A percentile compares a stretch with the other conserved stretches of the same genome.
phyloP scores from a whole-genome alignment of 2,113 vertebrate genomes.

The Entomyzon cyanotis region DNA sequence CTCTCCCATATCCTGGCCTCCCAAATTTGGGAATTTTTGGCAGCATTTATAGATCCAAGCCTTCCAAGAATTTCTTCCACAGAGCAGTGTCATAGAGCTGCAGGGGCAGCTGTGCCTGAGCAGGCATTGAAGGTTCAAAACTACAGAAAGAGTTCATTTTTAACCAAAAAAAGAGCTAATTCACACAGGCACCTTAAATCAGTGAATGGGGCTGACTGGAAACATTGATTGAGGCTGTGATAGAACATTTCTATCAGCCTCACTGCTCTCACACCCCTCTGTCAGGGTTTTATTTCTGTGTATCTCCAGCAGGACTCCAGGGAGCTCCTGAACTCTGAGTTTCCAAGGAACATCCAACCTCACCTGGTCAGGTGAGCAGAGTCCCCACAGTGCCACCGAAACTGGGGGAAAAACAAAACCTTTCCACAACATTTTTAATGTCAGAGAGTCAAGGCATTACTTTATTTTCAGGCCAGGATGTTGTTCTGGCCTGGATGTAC shows the following conservation, averaged over 20 bases:
- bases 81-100: accelerated
- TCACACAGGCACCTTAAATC: not conserved
- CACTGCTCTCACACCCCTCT: not conserved
- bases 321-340: not conserved
- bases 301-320: not conserved
- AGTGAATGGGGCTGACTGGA: too few relatives aligned
- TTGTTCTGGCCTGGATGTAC: too few relatives aligned
- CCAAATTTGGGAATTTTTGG: not conserved
- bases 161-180: not conserved
- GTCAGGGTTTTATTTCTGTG: not conserved
- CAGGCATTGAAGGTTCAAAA: not conserved
- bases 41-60: not conserved
- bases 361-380: not conserved
- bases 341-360: too few relatives aligned
- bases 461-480: too few relatives aligned
- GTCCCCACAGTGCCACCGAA: not conserved
- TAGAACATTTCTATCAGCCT: too few relatives aligned
- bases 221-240: accelerated
- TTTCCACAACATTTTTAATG: too few relatives aligned
- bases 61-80: too few relatives aligned
- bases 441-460: too few relatives aligned
- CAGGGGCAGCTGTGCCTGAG: not conserved
- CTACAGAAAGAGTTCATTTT: not conserved
- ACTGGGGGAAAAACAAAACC: too few relatives aligned
- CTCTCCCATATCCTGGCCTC: not conserved